Percentiles rank a stretch among this genome's conserved stretches.
phyloP scores from a whole-genome alignment of 2,797 vertebrate species.

The Danio choprae region DNA sequence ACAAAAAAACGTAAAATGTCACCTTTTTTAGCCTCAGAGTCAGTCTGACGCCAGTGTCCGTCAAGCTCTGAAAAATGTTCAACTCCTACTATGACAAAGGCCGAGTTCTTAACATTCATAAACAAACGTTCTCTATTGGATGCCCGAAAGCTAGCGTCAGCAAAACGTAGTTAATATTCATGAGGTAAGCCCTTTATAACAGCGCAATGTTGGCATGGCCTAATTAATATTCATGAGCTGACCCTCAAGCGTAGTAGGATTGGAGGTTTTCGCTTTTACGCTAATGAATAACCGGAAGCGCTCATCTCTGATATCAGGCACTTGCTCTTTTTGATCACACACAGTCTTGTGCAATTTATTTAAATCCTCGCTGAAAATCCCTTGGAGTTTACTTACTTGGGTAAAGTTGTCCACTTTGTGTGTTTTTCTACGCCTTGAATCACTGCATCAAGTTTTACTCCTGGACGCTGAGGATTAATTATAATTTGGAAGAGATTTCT shows the following conservation, averaged over 20 bases:
- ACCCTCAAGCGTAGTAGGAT: slow-evolving; percentile 19
- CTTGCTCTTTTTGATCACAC: slow-evolving; percentile 34
- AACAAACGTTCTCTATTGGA: neutral
- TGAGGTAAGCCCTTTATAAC: neutral
- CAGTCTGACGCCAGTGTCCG: neutral
- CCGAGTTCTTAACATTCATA: neutral
- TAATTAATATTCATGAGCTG: slow-evolving; percentile 4
- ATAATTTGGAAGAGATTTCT: neutral
- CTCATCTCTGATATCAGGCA: slow-evolving; percentile 40
- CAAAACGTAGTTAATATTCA: neutral
- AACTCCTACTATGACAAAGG: neutral
- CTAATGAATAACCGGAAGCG: slow-evolving; percentile 64
- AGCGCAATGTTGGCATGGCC: neutral
- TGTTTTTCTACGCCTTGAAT: neutral
- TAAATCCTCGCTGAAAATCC: slow-evolving; percentile 9
- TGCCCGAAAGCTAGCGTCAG: neutral
- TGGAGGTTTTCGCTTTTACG: neutral
- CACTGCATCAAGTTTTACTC: slow-evolving; percentile 16
- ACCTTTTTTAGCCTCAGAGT: neutral
- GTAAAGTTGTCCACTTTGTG: neutral
- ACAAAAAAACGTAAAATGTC: neutral
- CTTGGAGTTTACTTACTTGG: slow-evolving; percentile 22
- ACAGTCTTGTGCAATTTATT: slow-evolving; percentile 13
- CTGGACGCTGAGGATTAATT: slow-evolving; percentile 44
- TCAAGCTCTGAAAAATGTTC: neutral